Evolutionary conservation across 2,113 vertebrate species (phyloP), one percentile per base, ranked within the genome.

Genomic region (Paratilapia polleni): DNA sequence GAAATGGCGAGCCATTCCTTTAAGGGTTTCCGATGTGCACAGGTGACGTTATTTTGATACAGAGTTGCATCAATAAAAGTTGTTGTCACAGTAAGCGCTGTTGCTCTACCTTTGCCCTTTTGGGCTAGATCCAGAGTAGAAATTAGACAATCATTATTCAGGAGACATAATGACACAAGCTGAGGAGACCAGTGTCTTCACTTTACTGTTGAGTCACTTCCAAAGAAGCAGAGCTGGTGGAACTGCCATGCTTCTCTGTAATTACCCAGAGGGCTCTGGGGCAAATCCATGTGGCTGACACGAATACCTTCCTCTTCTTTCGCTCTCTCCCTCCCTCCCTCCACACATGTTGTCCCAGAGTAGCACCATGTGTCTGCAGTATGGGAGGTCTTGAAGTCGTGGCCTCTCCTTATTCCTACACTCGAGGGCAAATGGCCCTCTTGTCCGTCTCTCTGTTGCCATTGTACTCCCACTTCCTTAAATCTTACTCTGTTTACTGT

Each of bases 361-460:
- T 49, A 83, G 87, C 81, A 22, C 88, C 89, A 91, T 92, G 92
- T 92, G 90, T 93, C 89, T 90, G 85, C 92, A 89, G 15, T 87
- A 87, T 93, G 94, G 94, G 94, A 94, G 94, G 94, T 94, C 94
- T 78, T 75, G 63, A 77, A 89, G 76, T 64, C 70, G n/a, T 79
- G 78, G 87, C 81, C 86, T 87, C 87, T 31, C 60, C 13, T 14
- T 88, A 58, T 81, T 76, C 80, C 79, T 86, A 15, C 82, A 86
- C 68, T 92, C 43, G 80, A 89, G 89, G 75, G 76, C 76, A 88
- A 91, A 85, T 78, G 59, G 49, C 59, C n/a, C 56, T 83, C 66
- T 78, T 56, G 59, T 66, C 43, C 15, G 2, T 90, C 61, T 83
- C 57, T 61, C 52, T 76, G 15, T 68, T 20, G 11, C 19, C 70